Base-by-base conservation (phyloP, 2,888 invertebrate species). In the Augochlorella aurata region DNA sequence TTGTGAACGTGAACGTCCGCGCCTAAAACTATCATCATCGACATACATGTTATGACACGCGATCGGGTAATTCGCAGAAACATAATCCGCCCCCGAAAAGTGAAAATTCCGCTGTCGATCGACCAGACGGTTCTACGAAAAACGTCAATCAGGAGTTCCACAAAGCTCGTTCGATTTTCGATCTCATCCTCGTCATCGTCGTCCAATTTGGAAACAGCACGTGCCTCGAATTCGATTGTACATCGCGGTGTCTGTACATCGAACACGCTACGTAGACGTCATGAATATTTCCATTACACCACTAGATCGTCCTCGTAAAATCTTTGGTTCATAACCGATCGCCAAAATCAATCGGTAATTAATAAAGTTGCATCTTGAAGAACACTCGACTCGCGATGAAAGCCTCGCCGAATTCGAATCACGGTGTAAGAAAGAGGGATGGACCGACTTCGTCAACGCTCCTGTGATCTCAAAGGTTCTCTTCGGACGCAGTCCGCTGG, bases 151-250 rank as follows among this genome's bases (percentile, higher is more conserved):
- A 45, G 29, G 45, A 68, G 45, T 24, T 38, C 47, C 29, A 21
- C 24, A n/a, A 69, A 66, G 24, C 69, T n/a, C 54, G 12, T 38
- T 58, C 80, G 58, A 66, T 54, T 61, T 68, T 72, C 72, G 75
- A 76, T 81, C 81, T 68, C 61, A 58, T 82, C 77, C 54, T 74
- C 70, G 52, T 74, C 61, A 65, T 69, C 77, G 45, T 77, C 82
- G 54, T 29, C 63, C 74, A 45, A 74, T 77, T 77, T 77, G 74
- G 67, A 73, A 74, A 76, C 63, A 81, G 81, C 78, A 79, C 87
- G 85, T 87, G 87, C 82, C 87, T 87, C 87, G 79, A 78, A 81
- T 77, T 74, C 81, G 83, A 74, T 79, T 72, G 83, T 76, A 77
- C 83, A 66, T 58, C 69, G 71, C 72, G 71, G 52, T 76, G 71